These are phyloP conservation scores for Thymelicus sylvestris DNA, from an alignment of 2,888 invertebrate genomes.

Conservation along the genomic window DNA sequence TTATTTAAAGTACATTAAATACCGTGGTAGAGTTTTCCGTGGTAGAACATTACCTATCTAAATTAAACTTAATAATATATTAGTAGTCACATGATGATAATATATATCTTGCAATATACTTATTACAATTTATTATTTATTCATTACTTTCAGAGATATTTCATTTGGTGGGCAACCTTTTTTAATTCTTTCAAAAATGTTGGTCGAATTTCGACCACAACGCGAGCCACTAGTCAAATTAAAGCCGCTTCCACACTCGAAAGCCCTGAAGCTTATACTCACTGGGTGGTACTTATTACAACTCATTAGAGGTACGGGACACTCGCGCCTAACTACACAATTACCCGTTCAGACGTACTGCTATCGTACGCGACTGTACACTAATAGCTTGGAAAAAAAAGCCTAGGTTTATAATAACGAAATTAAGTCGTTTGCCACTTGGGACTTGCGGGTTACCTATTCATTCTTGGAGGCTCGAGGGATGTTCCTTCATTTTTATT, in stretches of 20 bases:
- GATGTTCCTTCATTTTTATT: too few relatives aligned
- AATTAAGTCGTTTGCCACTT: conserved; percentile 5
- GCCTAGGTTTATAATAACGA: not conserved
- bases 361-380: conserved; percentile 25
- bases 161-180: too few relatives aligned
- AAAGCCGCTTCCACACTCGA: conserved; percentile 43
- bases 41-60: too few relatives aligned
- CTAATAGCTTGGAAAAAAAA: conserved; percentile 10
- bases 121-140: too few relatives aligned
- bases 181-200: too few relatives aligned
- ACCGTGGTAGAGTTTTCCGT: too few relatives aligned
- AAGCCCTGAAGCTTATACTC: conserved; percentile 40
- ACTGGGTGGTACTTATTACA: conserved; percentile 61
- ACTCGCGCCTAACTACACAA: conserved; percentile 62
- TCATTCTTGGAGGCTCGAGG: not conserved
- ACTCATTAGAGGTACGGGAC: conserved; percentile 55
- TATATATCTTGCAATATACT: too few relatives aligned
- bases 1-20: too few relatives aligned
- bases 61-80: too few relatives aligned
- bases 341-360: conserved; percentile 49
- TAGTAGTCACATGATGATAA: too few relatives aligned
- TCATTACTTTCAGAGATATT: too few relatives aligned
- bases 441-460: not conserved
- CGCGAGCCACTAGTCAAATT: not conserved
- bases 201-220: too few relatives aligned